Evolutionary conservation across 2,888 invertebrate genomes (phyloP).

Genomic region (Ctena decussata): DNA sequence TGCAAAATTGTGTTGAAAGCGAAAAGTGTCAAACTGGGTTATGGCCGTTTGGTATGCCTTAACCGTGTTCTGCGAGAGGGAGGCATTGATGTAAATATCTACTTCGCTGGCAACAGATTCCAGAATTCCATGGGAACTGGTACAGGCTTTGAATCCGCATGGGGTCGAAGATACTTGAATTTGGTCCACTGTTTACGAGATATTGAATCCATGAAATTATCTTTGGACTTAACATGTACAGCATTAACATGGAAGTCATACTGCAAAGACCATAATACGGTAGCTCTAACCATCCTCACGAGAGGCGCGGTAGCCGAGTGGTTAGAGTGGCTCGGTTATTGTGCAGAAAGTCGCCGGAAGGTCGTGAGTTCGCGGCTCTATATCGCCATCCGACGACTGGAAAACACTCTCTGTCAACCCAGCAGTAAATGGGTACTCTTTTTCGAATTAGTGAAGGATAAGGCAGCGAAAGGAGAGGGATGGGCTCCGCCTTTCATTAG

Average conservation of each 20-base stretch:
- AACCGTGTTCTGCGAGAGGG: not conserved
- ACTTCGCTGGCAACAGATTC: not conserved
- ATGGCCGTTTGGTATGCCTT: not conserved
- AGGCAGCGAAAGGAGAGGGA: too few relatives aligned
- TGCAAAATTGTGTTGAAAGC: not conserved
- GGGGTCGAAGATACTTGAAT: not conserved
- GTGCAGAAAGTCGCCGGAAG: too few relatives aligned
- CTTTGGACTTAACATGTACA: not conserved
- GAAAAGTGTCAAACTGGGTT: not conserved
- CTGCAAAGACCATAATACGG: not conserved
- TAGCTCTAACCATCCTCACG: not conserved
- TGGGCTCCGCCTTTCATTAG: too few relatives aligned
- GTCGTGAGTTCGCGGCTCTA: too few relatives aligned
- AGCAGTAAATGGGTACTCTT: too few relatives aligned
- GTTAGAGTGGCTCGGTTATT: too few relatives aligned
- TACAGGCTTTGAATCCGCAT: not conserved
- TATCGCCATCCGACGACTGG: too few relatives aligned
- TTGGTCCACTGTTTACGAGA: conserved; percentile 4
- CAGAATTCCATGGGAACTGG: not conserved
- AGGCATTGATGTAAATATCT: not conserved
- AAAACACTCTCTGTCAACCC: too few relatives aligned
- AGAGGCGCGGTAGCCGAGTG: too few relatives aligned
- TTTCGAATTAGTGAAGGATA: too few relatives aligned
- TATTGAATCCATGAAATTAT: not conserved
- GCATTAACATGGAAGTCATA: not conserved